Evolutionary conservation across 1,140 invertebrate genomes (phyloP).

Genomic region (Tetramorium alpestre): DNA sequence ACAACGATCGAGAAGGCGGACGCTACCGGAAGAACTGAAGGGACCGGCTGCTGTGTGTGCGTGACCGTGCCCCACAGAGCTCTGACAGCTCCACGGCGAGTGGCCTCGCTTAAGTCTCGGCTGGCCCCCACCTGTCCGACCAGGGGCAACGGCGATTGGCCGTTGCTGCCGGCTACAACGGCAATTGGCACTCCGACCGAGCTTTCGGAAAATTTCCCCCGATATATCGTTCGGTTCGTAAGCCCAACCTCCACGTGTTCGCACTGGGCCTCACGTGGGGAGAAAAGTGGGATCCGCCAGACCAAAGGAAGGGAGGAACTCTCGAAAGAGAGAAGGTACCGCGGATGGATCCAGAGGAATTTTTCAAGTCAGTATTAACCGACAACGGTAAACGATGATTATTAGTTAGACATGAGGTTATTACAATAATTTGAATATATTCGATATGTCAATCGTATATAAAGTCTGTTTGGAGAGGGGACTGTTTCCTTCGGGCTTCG

Average conservation of each 20-base stretch:
- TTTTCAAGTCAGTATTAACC: slow-evolving; percentile 48
- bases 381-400: background rate
- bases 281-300: slow-evolving; percentile 73
- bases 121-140: slow-evolving; percentile 80
- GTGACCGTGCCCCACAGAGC: slow-evolving; percentile 86
- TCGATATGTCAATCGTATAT: background rate
- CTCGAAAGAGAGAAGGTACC: slow-evolving; percentile 42
- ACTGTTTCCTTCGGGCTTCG: background rate
- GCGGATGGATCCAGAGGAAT: slow-evolving; percentile 49
- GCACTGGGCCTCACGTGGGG: slow-evolving; percentile 53
- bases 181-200: slow-evolving; percentile 79
- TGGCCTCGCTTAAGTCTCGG: slow-evolving; percentile 86
- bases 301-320: slow-evolving; percentile 74
- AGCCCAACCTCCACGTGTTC: slow-evolving; percentile 67
- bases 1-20: slow-evolving; percentile 36
- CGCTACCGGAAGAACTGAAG: slow-evolving; percentile 77
- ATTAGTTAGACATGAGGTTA: background rate
- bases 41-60: slow-evolving; percentile 81
- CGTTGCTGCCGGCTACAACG: slow-evolving; percentile 79
- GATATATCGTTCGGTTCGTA: slow-evolving; percentile 70
- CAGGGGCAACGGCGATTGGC: slow-evolving; percentile 80
- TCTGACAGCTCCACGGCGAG: slow-evolving; percentile 86
- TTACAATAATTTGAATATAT: background rate
- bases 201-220: slow-evolving; percentile 84
- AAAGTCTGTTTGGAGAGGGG: background rate